Evolutionary conservation across 2,113 vertebrate species (phyloP), one percentile per base, ranked within the genome.

Genomic region (Lutjanus erythropterus): DNA sequence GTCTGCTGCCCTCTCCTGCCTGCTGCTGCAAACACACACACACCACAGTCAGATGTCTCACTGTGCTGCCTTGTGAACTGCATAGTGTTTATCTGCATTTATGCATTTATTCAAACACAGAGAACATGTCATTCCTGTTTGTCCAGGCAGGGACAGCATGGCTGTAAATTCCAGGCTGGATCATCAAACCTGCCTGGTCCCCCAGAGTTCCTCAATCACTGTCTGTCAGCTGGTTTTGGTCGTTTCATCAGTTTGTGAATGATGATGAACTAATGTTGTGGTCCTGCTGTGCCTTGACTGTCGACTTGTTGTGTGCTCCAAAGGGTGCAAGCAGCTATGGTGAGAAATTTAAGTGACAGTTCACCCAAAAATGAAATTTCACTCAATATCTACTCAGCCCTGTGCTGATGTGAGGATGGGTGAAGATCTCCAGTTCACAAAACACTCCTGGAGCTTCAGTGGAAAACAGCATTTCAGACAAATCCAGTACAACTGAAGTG

Each of bases 1-100:
- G 81, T 90, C 81, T 91, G 89, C 89, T 91, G 90, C 92, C 90
- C 90, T 90, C 91, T 90, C 41, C 86, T 89, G 88, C 58, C 83
- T 73, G 80, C 83, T 84, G 83, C 41, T 76, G 73, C 37, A 39
- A 85, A 78, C 74, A 74, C 58, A 56, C 58, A 56, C 76, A 39
- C 31, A 27, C 1, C 62, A 27, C 55, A 18, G 5, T 46, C 41
- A 19, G 15, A 47, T 5, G n/a, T 4, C 39, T 73, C 0, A 23
- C 37, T 37, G 37, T 18, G 50, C 19, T 44, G 35, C 39, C 19
- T 31, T 35, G 15, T 6, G 5, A 52, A 49, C 4, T 5, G 58
- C 35, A 29, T 27, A 3, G 10, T 53, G 56, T 55, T 44, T 23
- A 59, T 66, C 19, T 25, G 52, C 16, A 14, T 27, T 27, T 44